Conservation (phyloP, 2,888 invertebrate species). For the Keiferia lycopersicella region DNA sequence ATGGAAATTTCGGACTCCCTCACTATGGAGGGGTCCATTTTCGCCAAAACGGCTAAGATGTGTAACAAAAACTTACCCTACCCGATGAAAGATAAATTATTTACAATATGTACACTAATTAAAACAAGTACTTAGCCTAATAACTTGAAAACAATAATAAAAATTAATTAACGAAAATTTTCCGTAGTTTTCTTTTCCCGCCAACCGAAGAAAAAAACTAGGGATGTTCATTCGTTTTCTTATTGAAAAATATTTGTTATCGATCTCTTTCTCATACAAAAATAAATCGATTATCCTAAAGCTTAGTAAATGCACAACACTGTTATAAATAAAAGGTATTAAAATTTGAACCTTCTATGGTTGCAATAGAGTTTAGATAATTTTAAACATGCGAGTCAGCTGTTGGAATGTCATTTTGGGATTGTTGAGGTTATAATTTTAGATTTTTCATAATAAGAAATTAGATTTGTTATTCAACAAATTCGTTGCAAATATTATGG, state of each 20-base stretch:
- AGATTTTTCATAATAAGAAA: not conserved
- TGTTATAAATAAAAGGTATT: not conserved
- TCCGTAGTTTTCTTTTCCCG: no score
- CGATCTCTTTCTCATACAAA: not conserved
- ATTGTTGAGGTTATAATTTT: constrained; percentile 3
- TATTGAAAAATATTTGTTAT: not conserved
- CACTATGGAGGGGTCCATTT: no score
- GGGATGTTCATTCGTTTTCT: no score
- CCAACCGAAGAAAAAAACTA: no score
- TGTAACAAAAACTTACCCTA: no score
- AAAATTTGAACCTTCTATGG: not conserved
- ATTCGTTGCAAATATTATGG: not conserved
- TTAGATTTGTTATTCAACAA: not conserved
- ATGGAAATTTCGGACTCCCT: no score
- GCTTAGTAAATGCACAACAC: not conserved
- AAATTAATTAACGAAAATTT: no score
- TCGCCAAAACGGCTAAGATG: no score
- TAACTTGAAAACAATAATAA: no score
- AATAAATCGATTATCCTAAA: not conserved
- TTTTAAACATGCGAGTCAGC: not conserved
- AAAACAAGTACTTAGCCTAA: no score
- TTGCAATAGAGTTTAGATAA: not conserved
- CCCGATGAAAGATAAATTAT: no score
- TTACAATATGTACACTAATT: no score
- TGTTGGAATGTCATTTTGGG: constrained; percentile 11